These are phyloP conservation scores for Ailuropoda melanoleuca DNA, from an alignment of 2,113 vertebrate genomes.

Conservation along the genomic window DNA sequence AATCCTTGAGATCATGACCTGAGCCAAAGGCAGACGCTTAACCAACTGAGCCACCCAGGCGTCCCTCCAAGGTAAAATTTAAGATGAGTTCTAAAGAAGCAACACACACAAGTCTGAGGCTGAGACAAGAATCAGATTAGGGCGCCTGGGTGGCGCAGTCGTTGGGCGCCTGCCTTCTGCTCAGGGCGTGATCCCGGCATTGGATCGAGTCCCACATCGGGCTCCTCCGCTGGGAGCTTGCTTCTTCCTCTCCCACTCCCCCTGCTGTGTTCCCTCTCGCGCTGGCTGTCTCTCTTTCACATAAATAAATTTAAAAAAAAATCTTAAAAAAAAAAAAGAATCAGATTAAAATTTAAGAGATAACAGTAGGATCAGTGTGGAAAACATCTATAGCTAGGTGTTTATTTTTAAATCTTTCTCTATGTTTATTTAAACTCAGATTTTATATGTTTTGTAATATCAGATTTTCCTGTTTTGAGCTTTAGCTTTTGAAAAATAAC, in stretches of 20 bases:
- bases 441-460: background rate
- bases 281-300: too few relatives aligned
- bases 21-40: background rate
- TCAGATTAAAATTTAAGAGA: background rate
- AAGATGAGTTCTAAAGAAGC: conserved; percentile 17
- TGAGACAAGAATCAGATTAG: background rate
- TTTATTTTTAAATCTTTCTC: background rate
- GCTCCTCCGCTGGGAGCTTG: too few relatives aligned
- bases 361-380: background rate
- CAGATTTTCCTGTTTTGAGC: background rate
- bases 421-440: conserved; percentile 11
- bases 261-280: too few relatives aligned
- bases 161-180: too few relatives aligned
- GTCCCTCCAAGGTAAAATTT: conserved; percentile 22
- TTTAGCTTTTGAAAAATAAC: conserved; percentile 15
- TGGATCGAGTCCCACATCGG: too few relatives aligned
- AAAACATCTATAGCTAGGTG: background rate
- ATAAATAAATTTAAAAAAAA: too few relatives aligned
- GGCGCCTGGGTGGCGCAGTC: too few relatives aligned
- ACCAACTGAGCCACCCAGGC: background rate
- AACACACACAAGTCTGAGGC: background rate
- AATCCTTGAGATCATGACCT: background rate
- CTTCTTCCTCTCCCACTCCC: too few relatives aligned
- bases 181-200: too few relatives aligned
- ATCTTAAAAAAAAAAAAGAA: too few relatives aligned